These are phyloP conservation scores for Rhorus exstirpatorius DNA, from an alignment of 2,888 invertebrate genomes.

Conservation along the genomic window DNA sequence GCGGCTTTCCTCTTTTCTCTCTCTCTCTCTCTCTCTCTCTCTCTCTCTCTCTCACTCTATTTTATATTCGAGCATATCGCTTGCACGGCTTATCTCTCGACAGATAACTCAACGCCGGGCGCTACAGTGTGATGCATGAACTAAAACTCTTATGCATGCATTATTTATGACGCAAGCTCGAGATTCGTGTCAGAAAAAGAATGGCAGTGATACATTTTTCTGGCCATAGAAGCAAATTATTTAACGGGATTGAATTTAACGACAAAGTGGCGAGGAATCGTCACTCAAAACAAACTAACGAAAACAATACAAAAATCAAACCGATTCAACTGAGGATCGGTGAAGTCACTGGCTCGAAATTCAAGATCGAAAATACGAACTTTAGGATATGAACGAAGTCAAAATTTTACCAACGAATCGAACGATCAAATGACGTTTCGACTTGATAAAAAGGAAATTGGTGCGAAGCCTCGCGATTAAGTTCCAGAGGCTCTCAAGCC, in stretches of 20 bases:
- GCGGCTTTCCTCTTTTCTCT: constrained; percentile 61
- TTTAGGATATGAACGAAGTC: too few relatives aligned
- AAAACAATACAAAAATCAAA: too few relatives aligned
- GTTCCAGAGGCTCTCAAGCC: constrained; percentile 1
- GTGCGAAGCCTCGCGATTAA: not conserved
- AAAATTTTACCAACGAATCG: not conserved
- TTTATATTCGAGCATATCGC: constrained; percentile 10
- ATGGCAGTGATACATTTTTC: too few relatives aligned
- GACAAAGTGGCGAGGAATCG: too few relatives aligned
- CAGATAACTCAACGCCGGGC: constrained; percentile 67
- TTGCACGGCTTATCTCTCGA: constrained; percentile 61
- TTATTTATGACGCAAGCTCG: constrained; percentile 17
- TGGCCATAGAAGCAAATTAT: too few relatives aligned
- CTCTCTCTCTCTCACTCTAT: constrained; percentile 30
- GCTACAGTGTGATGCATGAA: constrained; percentile 29
- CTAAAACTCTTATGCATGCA: not conserved
- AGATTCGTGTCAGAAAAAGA: not conserved
- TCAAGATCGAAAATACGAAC: too few relatives aligned
- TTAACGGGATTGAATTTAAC: too few relatives aligned
- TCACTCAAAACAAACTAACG: too few relatives aligned
- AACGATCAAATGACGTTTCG: not conserved
- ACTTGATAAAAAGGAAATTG: not conserved
- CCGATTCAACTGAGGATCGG: too few relatives aligned
- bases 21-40: constrained; percentile 18
- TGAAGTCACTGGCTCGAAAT: too few relatives aligned